Evolutionary conservation across 2,113 vertebrate genomes (phyloP).

Genomic region (Cyphomyrus plagiostoma): DNA sequence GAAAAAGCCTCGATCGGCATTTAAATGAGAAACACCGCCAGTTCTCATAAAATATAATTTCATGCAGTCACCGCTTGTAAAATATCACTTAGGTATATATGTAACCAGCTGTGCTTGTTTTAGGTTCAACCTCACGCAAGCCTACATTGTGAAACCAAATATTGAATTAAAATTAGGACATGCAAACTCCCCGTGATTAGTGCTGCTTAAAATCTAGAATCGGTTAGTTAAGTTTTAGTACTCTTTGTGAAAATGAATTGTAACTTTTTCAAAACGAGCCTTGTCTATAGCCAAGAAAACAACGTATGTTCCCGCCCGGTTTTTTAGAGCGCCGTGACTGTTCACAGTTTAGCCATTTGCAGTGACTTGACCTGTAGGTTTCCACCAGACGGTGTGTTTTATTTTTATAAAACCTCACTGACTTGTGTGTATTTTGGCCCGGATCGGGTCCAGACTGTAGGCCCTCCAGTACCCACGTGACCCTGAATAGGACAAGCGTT

Average conservation of each 20-base stretch:
- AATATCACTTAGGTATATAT: neutral
- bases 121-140: neutral
- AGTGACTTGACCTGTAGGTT: conserved; percentile 29
- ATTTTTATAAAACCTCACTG: conserved; percentile 36
- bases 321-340: neutral
- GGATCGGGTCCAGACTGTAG: neutral
- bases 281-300: neutral
- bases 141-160: neutral
- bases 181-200: neutral
- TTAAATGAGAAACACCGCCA: neutral
- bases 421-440: conserved; percentile 15
- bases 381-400: conserved; percentile 45
- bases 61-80: neutral
- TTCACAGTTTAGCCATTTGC: neutral
- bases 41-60: neutral
- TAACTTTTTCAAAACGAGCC: neutral
- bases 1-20: neutral
- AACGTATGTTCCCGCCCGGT: neutral
- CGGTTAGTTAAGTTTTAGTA: neutral
- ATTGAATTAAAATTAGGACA: neutral
- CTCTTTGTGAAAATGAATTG: neutral
- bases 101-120: neutral
- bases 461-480: neutral
- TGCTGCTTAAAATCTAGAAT: neutral
- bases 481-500: neutral